Conservation (phyloP, 2,888 invertebrate genomes). For the Odontocerum albicorne region DNA sequence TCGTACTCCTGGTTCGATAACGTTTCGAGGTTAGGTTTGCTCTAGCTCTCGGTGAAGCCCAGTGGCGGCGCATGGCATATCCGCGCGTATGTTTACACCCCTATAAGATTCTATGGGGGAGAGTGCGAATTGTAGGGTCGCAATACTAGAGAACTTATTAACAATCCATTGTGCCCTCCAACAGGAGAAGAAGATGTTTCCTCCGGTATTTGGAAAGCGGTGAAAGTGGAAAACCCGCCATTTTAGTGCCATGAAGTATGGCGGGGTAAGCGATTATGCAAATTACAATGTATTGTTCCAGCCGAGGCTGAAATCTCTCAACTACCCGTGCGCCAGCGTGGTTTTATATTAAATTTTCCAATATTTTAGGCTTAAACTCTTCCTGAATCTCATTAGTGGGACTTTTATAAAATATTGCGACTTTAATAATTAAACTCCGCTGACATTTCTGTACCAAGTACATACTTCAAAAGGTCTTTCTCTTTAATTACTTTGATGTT, state of each 20-base stretch:
- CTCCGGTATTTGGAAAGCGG: constrained; percentile 25
- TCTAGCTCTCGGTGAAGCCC: background rate
- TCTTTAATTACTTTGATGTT: no score
- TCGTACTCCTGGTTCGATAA: no score
- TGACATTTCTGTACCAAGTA: no score
- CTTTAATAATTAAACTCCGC: no score
- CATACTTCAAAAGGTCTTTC: no score
- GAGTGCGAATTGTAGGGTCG: constrained; percentile 3
- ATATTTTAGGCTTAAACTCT: constrained; percentile 13
- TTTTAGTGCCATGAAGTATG: constrained; percentile 19
- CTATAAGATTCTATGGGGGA: constrained; percentile 5
- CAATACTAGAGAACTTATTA: constrained; percentile 32
- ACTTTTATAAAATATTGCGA: no score
- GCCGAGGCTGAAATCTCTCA: constrained; percentile 27
- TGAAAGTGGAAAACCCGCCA: constrained; percentile 20
- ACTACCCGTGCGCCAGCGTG: constrained; percentile 19
- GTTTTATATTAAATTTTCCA: constrained; percentile 26
- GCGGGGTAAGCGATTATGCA: constrained; percentile 34
- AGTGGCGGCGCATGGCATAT: background rate
- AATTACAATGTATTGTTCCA: constrained; percentile 36
- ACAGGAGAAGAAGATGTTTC: constrained; percentile 30
- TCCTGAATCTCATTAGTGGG: constrained; percentile 1
- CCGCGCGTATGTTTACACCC: constrained; percentile 22
- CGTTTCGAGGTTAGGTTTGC: no score
- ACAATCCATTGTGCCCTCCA: constrained; percentile 35